Conservation (phyloP, 2,888 invertebrate genomes). For the Cataglyphis rosenhaueri region DNA sequence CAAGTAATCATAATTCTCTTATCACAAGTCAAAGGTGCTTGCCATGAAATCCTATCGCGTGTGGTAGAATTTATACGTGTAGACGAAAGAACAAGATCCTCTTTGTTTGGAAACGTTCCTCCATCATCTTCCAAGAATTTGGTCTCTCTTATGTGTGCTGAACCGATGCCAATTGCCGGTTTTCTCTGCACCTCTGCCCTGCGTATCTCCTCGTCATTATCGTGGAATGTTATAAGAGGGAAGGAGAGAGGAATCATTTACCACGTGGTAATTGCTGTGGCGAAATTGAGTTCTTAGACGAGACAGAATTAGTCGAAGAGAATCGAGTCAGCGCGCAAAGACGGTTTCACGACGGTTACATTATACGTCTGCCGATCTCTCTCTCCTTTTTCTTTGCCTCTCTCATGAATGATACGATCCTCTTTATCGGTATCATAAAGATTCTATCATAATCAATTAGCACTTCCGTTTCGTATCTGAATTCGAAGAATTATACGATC, state of each 20-base stretch:
- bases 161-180: constrained; percentile 34
- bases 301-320: constrained; percentile 65
- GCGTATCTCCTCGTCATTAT: constrained; percentile 65
- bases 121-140: constrained; percentile 69
- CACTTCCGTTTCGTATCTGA: constrained; percentile 19
- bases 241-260: constrained; percentile 64
- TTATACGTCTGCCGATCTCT: constrained; percentile 1
- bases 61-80: constrained; percentile 34
- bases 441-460: constrained; percentile 2
- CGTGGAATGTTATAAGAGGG: constrained; percentile 64
- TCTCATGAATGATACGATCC: neutral
- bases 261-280: constrained; percentile 71
- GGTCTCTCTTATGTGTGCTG: constrained; percentile 44
- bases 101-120: constrained; percentile 66
- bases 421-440: neutral
- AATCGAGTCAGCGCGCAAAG: constrained; percentile 48
- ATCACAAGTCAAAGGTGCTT: constrained; percentile 60
- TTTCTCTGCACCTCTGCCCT: constrained; percentile 16
- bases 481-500: constrained; percentile 23
- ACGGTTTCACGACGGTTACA: constrained; percentile 18
- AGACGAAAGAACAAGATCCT: constrained; percentile 62
- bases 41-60: constrained; percentile 52
- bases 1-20: constrained; percentile 49
- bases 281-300: constrained; percentile 76
- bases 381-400: neutral